Conservation (phyloP, 2,113 vertebrate genomes). For the Macquaria ambigua region DNA sequence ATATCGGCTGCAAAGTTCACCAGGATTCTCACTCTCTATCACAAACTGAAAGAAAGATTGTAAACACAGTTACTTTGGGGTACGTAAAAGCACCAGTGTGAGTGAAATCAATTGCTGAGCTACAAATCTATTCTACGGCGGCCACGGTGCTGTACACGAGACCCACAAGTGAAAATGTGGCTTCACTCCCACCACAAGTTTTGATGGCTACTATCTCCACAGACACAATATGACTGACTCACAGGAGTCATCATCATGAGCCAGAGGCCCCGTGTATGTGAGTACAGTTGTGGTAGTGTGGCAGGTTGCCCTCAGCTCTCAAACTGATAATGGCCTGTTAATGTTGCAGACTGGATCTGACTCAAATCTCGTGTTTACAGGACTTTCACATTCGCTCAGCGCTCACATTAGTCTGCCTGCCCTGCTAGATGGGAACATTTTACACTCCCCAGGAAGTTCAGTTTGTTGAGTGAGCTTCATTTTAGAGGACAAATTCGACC, state of each 20-base stretch:
- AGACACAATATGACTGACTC: neutral
- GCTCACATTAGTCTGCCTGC: slow-evolving; percentile 31
- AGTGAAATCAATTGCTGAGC: neutral
- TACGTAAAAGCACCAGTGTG: neutral
- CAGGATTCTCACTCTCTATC: neutral
- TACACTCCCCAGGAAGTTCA: slow-evolving; percentile 22
- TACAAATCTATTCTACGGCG: neutral
- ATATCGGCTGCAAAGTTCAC: neutral
- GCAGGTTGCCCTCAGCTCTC: slow-evolving; percentile 29
- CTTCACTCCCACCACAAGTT: neutral
- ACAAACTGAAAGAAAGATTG: neutral
- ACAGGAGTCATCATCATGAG: slow-evolving; percentile 17
- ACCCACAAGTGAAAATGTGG: neutral
- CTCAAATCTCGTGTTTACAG: slow-evolving; percentile 35
- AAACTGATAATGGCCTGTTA: slow-evolving; percentile 26
- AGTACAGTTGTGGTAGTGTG: slow-evolving; percentile 22
- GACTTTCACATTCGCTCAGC: slow-evolving; percentile 35
- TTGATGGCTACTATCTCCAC: slow-evolving; percentile 10
- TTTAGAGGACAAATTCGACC: slow-evolving; percentile 26
- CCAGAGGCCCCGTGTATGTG: neutral
- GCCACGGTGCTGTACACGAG: neutral
- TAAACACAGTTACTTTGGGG: neutral
- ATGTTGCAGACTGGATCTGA: slow-evolving; percentile 16
- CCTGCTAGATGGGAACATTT: slow-evolving; percentile 20
- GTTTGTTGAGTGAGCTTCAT: slow-evolving; percentile 41